Conservation (phyloP, 2,113 vertebrate genomes). For the Anolis carolinensis region DNA sequence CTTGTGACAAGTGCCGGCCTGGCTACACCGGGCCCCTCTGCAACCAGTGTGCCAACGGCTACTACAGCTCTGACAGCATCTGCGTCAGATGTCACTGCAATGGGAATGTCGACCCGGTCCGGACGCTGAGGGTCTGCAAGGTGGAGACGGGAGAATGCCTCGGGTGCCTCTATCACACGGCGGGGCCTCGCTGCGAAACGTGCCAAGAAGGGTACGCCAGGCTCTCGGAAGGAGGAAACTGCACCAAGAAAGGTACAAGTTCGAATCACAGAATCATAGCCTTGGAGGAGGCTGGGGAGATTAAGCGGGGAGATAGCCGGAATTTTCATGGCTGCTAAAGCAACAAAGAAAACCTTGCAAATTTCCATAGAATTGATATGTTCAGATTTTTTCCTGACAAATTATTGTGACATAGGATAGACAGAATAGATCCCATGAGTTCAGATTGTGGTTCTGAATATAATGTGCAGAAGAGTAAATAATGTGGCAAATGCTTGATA, state of each 20-base stretch:
- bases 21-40: slow-evolving; percentile 82
- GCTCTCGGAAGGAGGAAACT: slow-evolving; percentile 78
- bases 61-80: slow-evolving; percentile 81
- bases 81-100: slow-evolving; percentile 86
- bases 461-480: no score
- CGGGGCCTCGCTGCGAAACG: slow-evolving; percentile 81
- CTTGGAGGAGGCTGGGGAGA: no score
- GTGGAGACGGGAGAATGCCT: slow-evolving; percentile 86
- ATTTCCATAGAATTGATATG: no score
- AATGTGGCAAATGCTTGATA: no score
- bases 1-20: slow-evolving; percentile 82
- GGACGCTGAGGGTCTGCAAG: slow-evolving; percentile 77
- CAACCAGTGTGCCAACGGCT: slow-evolving; percentile 81
- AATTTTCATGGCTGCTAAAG: no score
- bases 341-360: no score
- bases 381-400: no score
- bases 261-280: no score
- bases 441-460: no score
- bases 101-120: slow-evolving; percentile 82
- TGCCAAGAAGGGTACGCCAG: slow-evolving; percentile 82
- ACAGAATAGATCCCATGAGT: no score
- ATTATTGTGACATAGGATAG: no score
- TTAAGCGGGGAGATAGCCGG: no score
- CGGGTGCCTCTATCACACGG: slow-evolving; percentile 83
- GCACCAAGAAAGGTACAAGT: slow-evolving; percentile 82